phyloP scores from a whole-genome alignment of 1,140 invertebrate species.

The Steinernema khuongi region DNA sequence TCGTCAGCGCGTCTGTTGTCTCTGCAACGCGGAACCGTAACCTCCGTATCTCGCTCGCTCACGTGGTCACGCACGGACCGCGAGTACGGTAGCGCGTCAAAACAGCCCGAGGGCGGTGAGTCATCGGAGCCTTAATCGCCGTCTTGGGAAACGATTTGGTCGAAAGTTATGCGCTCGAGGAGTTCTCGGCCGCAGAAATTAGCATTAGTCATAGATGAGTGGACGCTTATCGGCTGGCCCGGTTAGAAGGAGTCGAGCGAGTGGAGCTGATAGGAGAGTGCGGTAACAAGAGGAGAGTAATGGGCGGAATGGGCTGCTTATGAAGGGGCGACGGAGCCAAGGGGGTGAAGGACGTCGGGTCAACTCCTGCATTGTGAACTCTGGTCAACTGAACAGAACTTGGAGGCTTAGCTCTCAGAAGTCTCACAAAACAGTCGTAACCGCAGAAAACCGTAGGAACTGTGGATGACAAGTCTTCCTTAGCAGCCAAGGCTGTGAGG shows the following conservation, averaged over 20 bases:
- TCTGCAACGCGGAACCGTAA: neutral
- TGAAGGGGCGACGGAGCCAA: neutral
- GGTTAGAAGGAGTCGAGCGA: no score
- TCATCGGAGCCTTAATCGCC: neutral
- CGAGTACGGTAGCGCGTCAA: neutral
- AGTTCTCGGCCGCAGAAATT: neutral
- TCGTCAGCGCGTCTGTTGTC: neutral
- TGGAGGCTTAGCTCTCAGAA: no score
- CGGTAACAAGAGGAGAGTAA: no score
- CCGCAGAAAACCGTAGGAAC: no score
- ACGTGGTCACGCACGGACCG: neutral
- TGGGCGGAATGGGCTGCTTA: neutral
- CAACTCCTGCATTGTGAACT: no score
- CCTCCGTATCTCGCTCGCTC: neutral
- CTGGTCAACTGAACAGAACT: no score
- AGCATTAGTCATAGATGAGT: neutral
- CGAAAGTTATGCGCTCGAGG: neutral
- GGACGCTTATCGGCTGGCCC: constrained; percentile 7
- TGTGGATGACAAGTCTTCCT: no score
- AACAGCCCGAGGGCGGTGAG: neutral
- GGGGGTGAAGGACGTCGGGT: neutral
- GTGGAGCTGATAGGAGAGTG: no score
- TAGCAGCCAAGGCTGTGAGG: no score
- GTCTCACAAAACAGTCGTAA: no score
- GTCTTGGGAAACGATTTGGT: constrained; percentile 6